Evolutionary conservation across 2,888 invertebrate genomes (phyloP), one percentile per base, ranked within the genome.

Genomic region (Habroteleia sp.): DNA sequence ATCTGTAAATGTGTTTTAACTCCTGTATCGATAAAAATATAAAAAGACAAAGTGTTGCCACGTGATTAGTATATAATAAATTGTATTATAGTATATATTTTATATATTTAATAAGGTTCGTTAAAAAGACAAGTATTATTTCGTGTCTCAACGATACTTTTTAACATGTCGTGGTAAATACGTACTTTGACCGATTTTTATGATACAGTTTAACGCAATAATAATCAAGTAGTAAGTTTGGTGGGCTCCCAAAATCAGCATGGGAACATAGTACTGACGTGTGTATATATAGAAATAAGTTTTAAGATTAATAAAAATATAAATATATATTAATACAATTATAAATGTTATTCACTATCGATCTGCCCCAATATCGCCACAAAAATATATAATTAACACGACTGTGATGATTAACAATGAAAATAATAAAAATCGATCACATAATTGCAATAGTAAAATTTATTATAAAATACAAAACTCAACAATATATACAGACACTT

Each of bases 1-100:
- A 85, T 85, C 79, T 86, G 85, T 86, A 86, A 85, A 87, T 87
- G 85, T 78, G n/a, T 80, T 33, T 80, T 81, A 79, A 80, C 76
- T 78, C 75, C 50, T 72, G 71, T 72, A 72, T 56, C 63, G 39
- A 56, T 63, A 72, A 54, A 71, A 39, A 52, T 35, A 20, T 25
- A 29, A 29, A 17, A 84, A 71, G 27, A 62, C 46, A 29, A 37
- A 62, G 29, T 17, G 46, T 73, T 79, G 69, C 76, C 74, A 71
- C 56, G 56, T 76, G 66, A 65, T 46, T 62, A 76, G 31, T 44
- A n/a, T n/a, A 23, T 33, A 10, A 54, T 48, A 25, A 50, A 56
- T 16, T 72, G 50, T 72, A 65, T 65, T 65, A 63, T 72, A 71
- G 35, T 56, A 39, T 68, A 56, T 68, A 48, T 62, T 71, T 71